These are phyloP conservation scores for Sympetrum striolatum DNA, from an alignment of 2,888 invertebrate genomes.

Conservation along the genomic window DNA sequence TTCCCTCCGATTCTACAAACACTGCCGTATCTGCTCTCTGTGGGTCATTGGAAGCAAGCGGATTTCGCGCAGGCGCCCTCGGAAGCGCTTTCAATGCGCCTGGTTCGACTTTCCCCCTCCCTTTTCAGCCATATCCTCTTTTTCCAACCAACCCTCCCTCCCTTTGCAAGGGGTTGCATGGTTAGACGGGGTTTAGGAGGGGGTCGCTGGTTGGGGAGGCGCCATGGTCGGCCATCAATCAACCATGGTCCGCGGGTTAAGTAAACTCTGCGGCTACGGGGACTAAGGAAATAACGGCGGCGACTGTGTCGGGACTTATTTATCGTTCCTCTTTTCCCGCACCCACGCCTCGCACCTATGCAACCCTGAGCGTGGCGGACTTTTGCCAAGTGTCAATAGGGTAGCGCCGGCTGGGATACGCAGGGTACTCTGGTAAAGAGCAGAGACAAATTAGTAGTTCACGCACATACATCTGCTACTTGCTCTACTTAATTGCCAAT, in stretches of 20 bases:
- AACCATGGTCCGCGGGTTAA: slow-evolving; percentile 32
- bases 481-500: too few species aligned
- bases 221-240: slow-evolving; percentile 29
- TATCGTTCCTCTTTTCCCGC: not conserved
- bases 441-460: too few species aligned
- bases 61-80: slow-evolving; percentile 2
- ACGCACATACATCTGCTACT: too few species aligned
- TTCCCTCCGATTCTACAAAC: not conserved
- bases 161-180: too few species aligned
- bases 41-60: not conserved
- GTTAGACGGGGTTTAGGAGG: too few species aligned
- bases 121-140: not conserved
- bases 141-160: too few species aligned
- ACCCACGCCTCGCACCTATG: not conserved
- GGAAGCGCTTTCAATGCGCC: not conserved
- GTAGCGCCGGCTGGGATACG: not conserved
- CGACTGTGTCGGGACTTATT: slow-evolving; percentile 32
- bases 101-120: not conserved
- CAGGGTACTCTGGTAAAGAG: too few species aligned
- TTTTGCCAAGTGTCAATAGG: not conserved
- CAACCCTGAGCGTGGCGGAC: not conserved
- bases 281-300: not conserved
- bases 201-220: not conserved
- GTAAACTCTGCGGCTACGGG: not conserved
- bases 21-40: not conserved